Evolutionary conservation across 2,113 vertebrate genomes (phyloP), one percentile per base, ranked within the genome.

Genomic region (Coptodon bakossiorum): DNA sequence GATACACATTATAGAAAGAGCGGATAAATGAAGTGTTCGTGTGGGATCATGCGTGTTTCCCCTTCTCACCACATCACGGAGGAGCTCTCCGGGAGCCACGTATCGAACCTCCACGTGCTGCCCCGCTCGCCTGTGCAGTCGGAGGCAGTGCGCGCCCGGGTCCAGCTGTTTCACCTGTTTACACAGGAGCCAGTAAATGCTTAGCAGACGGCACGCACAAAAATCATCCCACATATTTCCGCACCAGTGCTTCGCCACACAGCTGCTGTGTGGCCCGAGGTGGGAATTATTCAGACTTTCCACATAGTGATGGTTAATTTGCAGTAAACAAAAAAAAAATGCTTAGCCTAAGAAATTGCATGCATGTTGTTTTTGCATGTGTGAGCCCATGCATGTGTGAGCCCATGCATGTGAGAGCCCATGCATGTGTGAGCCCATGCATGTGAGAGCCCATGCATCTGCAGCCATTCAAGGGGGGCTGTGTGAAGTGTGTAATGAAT

Each of bases 81-180:
- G 95, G 12, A 95, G 96, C 79, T 98, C 97, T 0, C 91, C 94
- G 0, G 93, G 92, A 0, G 96, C 95, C 10, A 97, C 96, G 17
- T 94, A 83, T 63, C 90, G 94, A 7, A 93, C 93, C 43, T 97
- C 97, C 3, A 88, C 63, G 2, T 92, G 96, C 87, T 96, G 96
- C 45, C 96, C 96, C 1, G 87, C 93, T 14, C 85, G 45, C 63
- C 95, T 96, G 89, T 96, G 96, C 81, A 98, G 96, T 0, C 97
- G 97, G 14, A 98, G 94, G 52, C 97, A 93, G 17, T 98, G 96
- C 89, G 95, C 89, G 83, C 92, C 95, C 10, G 96, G 96, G 52
- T 98, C 98, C 95, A 99, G 89, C 52, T 97, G 97, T 83, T 97
- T 97, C 95, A 97, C 97, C 98, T 99, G 88, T 90, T 85, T 63